phyloP scores from a whole-genome alignment of 2,797 vertebrate genomes.

The Gymnothorax reevesii region DNA sequence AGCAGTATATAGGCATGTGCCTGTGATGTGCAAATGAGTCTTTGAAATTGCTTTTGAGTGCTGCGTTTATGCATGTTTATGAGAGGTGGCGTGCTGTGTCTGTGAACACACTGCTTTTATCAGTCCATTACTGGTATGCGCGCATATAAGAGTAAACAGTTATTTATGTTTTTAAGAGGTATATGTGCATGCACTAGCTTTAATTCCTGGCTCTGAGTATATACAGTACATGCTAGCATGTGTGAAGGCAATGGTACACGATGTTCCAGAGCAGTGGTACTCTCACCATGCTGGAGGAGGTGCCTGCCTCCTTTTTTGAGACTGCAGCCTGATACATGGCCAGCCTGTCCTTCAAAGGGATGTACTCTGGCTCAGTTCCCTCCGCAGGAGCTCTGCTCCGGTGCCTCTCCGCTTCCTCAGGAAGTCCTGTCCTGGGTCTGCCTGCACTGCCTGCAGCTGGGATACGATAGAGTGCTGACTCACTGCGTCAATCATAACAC shows the following conservation, averaged over 20 bases:
- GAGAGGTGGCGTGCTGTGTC: not conserved
- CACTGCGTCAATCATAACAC: not conserved
- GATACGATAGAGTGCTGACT: conserved; percentile 38
- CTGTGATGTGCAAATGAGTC: no score
- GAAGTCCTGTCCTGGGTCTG: conserved; percentile 65
- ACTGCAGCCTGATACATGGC: conserved; percentile 87
- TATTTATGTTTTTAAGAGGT: not conserved
- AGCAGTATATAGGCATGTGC: not conserved
- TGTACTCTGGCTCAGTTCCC: conserved; percentile 64
- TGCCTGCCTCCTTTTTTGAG: conserved; percentile 69
- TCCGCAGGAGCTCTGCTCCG: conserved; percentile 68
- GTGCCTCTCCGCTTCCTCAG: conserved; percentile 64
- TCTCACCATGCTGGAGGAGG: conserved; percentile 77
- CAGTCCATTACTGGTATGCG: not conserved
- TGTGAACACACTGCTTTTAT: not conserved
- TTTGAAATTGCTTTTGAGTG: not conserved
- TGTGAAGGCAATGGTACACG: conserved; percentile 40
- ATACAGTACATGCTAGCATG: not conserved
- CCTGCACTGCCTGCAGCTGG: conserved; percentile 70
- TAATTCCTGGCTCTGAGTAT: not conserved
- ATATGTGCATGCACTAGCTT: not conserved
- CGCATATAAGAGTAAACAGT: no score
- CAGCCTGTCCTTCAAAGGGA: conserved; percentile 81
- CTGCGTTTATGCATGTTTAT: not conserved
- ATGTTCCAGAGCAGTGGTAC: conserved; percentile 34